Conservation (phyloP, 1,140 invertebrate genomes). For the Trichomalopsis sarcophagae region DNA sequence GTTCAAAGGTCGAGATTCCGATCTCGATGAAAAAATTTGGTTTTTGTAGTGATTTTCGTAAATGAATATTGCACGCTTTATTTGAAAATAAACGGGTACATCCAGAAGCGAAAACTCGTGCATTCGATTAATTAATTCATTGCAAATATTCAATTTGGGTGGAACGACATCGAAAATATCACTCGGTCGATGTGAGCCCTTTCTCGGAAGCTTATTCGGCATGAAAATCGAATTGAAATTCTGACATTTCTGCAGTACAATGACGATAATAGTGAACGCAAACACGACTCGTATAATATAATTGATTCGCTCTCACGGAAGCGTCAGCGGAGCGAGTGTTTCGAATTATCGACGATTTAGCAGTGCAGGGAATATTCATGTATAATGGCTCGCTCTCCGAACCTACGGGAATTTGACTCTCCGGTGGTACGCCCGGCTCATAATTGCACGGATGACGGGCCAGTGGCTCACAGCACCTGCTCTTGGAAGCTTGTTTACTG, state of each 20-base stretch:
- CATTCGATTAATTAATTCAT: no score
- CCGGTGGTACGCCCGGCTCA: not conserved
- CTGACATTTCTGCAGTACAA: not conserved
- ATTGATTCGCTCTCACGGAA: not conserved
- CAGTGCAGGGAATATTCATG: slow-evolving; percentile 1
- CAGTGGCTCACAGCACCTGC: not conserved
- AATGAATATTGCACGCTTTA: no score
- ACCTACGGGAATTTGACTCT: slow-evolving; percentile 12
- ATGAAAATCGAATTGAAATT: not conserved
- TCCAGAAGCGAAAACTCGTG: no score
- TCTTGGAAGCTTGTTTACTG: not conserved
- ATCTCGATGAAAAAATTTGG: no score
- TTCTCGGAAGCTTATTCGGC: not conserved
- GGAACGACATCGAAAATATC: no score
- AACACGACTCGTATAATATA: not conserved
- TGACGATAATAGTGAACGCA: not conserved
- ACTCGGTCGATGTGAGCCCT: not conserved
- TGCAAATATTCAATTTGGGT: no score
- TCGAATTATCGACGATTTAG: slow-evolving; percentile 11
- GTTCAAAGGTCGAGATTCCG: no score
- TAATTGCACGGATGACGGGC: not conserved
- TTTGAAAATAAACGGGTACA: no score
- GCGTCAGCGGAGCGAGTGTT: not conserved
- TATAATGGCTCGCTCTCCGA: not conserved
- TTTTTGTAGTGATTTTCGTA: no score